phyloP scores from a whole-genome alignment of 1,140 invertebrate genomes.

The Ylistrum balloti region DNA sequence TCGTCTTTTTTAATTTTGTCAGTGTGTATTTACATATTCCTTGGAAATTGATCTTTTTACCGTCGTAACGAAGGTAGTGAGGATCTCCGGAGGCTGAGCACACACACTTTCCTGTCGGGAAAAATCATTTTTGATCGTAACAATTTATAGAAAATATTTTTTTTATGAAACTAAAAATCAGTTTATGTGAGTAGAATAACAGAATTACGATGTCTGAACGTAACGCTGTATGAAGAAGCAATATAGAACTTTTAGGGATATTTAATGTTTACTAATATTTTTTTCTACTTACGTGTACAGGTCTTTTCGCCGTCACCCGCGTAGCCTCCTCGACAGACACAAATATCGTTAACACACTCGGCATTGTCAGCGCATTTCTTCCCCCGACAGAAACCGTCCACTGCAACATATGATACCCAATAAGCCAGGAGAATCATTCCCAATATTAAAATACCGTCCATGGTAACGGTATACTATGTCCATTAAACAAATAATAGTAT shows the following conservation, averaged over 20 bases:
- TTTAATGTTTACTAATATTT: neutral
- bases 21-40: constrained; percentile 69
- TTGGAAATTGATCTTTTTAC: constrained; percentile 94
- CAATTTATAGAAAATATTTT: no score
- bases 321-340: constrained; percentile 51
- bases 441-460: no score
- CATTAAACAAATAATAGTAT: no score
- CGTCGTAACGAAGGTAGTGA: constrained; percentile 95
- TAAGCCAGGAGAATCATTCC: no score
- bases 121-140: no score
- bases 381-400: constrained; percentile 50
- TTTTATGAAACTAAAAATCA: no score
- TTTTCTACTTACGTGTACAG: constrained; percentile 52
- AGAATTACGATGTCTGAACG: no score
- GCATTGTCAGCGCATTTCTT: constrained; percentile 52
- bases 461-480: no score
- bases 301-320: constrained; percentile 47
- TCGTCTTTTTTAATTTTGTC: constrained; percentile 73
- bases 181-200: no score
- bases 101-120: constrained; percentile 85
- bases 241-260: no score
- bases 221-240: no score
- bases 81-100: constrained; percentile 96
- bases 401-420: no score
- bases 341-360: constrained; percentile 41